Evolutionary conservation across 2,888 invertebrate species (phyloP).

Genomic region (Tenthredo scrophulariae): DNA sequence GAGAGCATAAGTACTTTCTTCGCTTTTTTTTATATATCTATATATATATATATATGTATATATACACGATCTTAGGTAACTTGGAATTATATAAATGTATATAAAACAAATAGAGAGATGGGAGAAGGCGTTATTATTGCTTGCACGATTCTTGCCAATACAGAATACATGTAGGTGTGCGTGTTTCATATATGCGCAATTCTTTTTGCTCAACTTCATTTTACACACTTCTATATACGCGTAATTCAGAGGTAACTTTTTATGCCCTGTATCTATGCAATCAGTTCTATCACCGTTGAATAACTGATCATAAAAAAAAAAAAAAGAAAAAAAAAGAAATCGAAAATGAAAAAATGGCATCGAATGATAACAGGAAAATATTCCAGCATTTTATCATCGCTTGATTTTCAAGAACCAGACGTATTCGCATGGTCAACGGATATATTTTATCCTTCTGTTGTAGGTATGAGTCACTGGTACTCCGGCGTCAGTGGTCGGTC

Average conservation of each 20-base stretch:
- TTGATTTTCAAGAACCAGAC: neutral
- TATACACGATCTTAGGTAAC: slow-evolving; percentile 14
- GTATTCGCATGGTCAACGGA: neutral
- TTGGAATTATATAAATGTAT: slow-evolving; percentile 28
- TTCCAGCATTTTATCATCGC: neutral
- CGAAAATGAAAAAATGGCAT: neutral
- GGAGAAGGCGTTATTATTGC: slow-evolving; percentile 13
- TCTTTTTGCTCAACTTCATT: neutral
- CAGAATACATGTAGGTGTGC: neutral
- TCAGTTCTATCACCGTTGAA: neutral
- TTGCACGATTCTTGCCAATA: neutral
- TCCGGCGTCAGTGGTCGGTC: slow-evolving; percentile 3
- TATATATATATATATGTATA: too few relatives aligned
- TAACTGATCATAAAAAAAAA: neutral
- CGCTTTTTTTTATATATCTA: neutral
- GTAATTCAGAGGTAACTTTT: neutral
- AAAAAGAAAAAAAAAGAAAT: neutral
- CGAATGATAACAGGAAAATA: neutral
- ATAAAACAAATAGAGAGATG: slow-evolving; percentile 3
- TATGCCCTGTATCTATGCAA: neutral
- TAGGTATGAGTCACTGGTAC: neutral
- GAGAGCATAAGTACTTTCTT: slow-evolving; percentile 46
- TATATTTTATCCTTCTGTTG: neutral
- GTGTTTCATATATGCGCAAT: neutral
- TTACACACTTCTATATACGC: neutral